Evolutionary conservation across 2,113 vertebrate genomes (phyloP).

Genomic region (Tachycineta bicolor): DNA sequence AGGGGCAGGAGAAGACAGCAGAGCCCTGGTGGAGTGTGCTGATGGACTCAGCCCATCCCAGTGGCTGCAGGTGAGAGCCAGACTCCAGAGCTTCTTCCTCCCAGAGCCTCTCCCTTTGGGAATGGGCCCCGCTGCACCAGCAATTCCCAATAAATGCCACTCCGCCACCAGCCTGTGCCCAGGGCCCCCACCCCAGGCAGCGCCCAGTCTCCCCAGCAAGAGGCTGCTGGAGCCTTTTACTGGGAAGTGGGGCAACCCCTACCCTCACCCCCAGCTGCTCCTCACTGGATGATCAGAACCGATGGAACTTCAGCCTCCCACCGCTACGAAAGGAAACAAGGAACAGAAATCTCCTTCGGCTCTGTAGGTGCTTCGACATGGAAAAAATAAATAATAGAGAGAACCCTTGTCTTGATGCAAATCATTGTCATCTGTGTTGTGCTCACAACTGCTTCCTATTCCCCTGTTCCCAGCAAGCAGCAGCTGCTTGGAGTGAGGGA

Average conservation of each 20-base stretch:
- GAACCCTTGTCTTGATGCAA: neutral
- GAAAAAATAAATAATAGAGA: neutral
- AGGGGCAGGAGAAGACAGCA: neutral
- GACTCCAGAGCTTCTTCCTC: neutral
- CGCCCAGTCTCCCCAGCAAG: neutral
- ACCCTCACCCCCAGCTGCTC: neutral
- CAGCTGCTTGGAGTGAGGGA: neutral
- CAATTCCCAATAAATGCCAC: neutral
- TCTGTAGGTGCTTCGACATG: neutral
- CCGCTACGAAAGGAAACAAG: neutral
- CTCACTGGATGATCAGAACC: neutral
- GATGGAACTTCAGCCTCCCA: neutral
- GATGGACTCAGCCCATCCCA: neutral
- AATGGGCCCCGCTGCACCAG: neutral
- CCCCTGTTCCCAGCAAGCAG: neutral
- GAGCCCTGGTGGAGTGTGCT: neutral
- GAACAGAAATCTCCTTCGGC: neutral
- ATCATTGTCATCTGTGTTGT: neutral
- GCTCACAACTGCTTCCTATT: neutral
- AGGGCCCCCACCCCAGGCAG: fast-evolving
- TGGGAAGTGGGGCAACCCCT: neutral
- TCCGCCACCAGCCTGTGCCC: neutral
- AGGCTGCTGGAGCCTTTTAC: neutral
- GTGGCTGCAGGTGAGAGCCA: neutral
- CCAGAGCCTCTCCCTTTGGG: neutral